Conservation (phyloP, 2,888 invertebrate genomes). For the Sminthurinus aureus region DNA sequence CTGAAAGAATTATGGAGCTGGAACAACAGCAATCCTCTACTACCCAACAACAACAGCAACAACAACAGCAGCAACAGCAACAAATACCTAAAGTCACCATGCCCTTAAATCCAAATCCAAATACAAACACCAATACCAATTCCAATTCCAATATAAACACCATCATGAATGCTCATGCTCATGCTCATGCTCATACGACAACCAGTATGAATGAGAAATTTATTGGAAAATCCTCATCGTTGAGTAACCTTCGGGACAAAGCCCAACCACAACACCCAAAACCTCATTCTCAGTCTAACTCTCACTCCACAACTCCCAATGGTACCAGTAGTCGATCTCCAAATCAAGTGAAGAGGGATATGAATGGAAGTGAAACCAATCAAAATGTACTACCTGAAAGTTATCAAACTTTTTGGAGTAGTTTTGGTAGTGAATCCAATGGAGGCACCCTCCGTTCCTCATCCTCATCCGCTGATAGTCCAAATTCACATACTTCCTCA, state of each 20-base stretch:
- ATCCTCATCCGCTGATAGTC: neutral
- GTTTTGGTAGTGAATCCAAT: constrained; percentile 21
- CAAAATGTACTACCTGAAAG: constrained; percentile 5
- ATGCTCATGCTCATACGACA: too few species aligned
- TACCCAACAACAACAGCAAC: neutral
- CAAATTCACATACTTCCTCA: neutral
- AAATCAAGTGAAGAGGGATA: constrained; percentile 31
- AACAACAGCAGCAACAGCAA: constrained; percentile 1
- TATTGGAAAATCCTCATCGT: constrained; percentile 33
- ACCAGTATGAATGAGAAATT: constrained; percentile 29
- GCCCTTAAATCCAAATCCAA: neutral
- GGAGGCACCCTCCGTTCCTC: too few species aligned
- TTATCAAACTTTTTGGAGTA: constrained; percentile 18
- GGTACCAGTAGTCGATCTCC: constrained; percentile 11
- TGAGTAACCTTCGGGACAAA: constrained; percentile 31
- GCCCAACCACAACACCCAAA: constrained; percentile 35
- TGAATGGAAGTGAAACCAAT: neutral
- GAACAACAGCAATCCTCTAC: constrained; percentile 66
- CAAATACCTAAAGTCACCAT: neutral
- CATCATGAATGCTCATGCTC: neutral
- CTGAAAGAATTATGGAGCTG: constrained; percentile 72
- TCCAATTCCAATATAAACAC: neutral
- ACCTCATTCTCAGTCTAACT: neutral
- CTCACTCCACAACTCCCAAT: too few species aligned
- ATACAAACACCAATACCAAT: neutral